Percentiles rank a stretch among this genome's conserved stretches.
These are phyloP conservation scores for Pocillopora grandis DNA, from an alignment of 92 coral and sea anemone species.

Conservation along the genomic window DNA sequence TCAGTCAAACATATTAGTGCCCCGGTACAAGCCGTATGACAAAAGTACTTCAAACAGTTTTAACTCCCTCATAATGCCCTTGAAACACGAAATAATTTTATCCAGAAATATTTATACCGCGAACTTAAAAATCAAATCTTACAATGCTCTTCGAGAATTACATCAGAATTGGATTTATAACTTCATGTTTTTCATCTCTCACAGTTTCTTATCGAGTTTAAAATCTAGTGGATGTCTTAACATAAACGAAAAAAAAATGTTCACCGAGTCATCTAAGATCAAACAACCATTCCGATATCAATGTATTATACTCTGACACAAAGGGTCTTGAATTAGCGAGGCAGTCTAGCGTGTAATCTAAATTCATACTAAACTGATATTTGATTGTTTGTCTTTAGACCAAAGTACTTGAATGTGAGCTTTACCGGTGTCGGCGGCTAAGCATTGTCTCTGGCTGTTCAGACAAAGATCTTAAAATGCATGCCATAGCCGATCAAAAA, in stretches of 20 bases:
- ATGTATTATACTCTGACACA: not conserved
- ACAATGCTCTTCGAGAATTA: not conserved
- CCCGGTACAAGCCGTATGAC: not conserved
- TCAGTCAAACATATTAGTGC: not conserved
- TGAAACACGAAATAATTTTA: not conserved
- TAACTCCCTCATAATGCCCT: not conserved
- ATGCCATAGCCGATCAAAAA: too few relatives aligned
- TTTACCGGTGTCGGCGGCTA: not conserved
- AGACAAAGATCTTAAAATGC: too few relatives aligned
- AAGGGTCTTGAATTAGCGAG: not conserved
- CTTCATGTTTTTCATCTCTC: not conserved
- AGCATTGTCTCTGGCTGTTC: too few relatives aligned
- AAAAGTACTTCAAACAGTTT: not conserved
- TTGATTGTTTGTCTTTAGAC: not conserved
- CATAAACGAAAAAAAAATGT: slow-evolving; percentile 10
- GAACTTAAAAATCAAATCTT: not conserved
- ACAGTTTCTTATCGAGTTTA: not conserved
- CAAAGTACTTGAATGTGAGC: not conserved
- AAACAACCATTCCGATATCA: slow-evolving; percentile 5
- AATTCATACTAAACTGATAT: slow-evolving; percentile 10
- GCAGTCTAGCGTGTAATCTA: not conserved
- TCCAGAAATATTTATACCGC: not conserved
- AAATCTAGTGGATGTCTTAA: not conserved
- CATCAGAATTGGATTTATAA: too few relatives aligned
- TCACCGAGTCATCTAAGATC: not conserved